Percentiles rank a stretch among this genome's conserved stretches.
Conservation (phyloP, 2,888 invertebrate genomes). For the Tortricodes alternella region DNA sequence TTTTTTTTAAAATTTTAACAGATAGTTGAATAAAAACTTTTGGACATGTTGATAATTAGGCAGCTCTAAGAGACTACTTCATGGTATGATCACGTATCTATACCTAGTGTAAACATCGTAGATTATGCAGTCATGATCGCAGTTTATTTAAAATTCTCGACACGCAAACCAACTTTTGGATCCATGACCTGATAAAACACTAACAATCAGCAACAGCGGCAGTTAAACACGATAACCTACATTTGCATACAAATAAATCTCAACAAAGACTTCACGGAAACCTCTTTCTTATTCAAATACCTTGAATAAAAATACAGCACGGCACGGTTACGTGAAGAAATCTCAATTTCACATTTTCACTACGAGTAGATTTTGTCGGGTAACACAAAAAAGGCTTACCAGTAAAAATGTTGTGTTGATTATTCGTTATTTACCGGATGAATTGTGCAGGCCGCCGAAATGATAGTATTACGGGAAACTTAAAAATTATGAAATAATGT, state of each 20-base stretch:
- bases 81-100: neutral
- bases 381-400: conserved; percentile 35
- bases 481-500: conserved; percentile 50
- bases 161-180: conserved; percentile 5
- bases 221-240: conserved; percentile 21
- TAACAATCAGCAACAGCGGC: neutral
- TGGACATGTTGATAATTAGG: neutral
- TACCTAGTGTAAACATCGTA: neutral
- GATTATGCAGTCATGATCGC: neutral
- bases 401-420: conserved; percentile 31
- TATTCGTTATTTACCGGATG: conserved; percentile 28
- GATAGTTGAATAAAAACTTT: neutral
- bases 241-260: conserved; percentile 40
- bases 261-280: conserved; percentile 44
- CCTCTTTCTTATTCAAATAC: conserved; percentile 54
- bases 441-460: conserved; percentile 37
- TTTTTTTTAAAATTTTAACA: too few species aligned
- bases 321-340: conserved; percentile 42
- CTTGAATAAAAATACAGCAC: conserved; percentile 36
- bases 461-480: conserved; percentile 41
- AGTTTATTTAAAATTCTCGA: neutral
- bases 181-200: conserved; percentile 21
- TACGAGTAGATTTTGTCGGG: conserved; percentile 28
- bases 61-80: neutral
- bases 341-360: conserved; percentile 39